A percentile compares a stretch with the other conserved stretches of the same genome.
Evolutionary conservation across 2,797 vertebrate genomes (phyloP).

Genomic region (Myoxocephalus aenaeus): DNA sequence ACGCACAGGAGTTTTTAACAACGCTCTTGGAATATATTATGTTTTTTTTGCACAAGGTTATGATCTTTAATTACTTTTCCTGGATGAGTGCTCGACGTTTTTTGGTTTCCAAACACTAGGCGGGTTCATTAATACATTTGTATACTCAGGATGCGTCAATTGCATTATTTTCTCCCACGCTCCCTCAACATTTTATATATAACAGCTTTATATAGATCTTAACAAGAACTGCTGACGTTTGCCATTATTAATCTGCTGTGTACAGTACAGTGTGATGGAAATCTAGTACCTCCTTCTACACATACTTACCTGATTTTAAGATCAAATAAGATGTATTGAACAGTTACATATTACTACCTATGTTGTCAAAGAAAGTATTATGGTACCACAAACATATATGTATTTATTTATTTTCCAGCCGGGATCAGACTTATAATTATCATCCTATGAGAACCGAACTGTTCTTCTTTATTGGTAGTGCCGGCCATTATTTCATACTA

Average conservation of each 20-base stretch:
- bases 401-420: neutral
- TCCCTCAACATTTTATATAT: conserved; percentile 43
- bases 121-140: conserved; percentile 58
- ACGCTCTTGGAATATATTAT: conserved; percentile 56
- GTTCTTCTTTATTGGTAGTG: neutral
- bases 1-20: conserved; percentile 45
- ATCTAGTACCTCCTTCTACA: conserved; percentile 3
- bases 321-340: neutral
- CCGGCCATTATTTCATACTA: neutral
- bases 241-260: neutral
- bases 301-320: neutral
- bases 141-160: conserved; percentile 56
- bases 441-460: neutral
- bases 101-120: conserved; percentile 58
- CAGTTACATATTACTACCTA: neutral
- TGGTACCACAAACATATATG: neutral
- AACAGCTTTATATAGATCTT: conserved; percentile 30
- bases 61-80: conserved; percentile 64
- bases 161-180: conserved; percentile 57
- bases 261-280: conserved; percentile 14
- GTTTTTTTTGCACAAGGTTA: conserved; percentile 46
- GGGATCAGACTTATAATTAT: neutral
- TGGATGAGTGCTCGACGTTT: conserved; percentile 47
- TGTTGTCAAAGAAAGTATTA: neutral
- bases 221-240: conserved; percentile 3